These are phyloP conservation scores for Drosophila testacea DNA, from an alignment of 2,888 invertebrate genomes.

Conservation along the genomic window DNA sequence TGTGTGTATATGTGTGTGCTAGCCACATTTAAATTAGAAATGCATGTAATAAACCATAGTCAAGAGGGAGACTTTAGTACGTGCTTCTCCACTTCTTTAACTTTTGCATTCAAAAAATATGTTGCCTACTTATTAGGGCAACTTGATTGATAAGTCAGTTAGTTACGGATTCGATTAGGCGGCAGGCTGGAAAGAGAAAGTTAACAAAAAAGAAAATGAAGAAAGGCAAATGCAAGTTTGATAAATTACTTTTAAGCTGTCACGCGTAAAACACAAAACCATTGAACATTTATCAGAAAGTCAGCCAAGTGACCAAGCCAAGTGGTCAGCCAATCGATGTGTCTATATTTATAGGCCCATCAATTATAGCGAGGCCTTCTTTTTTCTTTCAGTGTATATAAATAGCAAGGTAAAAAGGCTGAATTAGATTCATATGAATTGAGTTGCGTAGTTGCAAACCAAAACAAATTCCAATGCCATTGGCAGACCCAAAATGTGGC, in stretches of 20 bases:
- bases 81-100: slow-evolving; percentile 1
- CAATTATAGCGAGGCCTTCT: slow-evolving; percentile 40
- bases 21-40: slow-evolving; percentile 69
- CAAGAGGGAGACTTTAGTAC: slow-evolving; percentile 7
- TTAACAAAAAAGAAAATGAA: slow-evolving; percentile 7
- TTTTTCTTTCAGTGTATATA: slow-evolving; percentile 20
- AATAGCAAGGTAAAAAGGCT: slow-evolving; percentile 25
- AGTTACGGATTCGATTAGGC: slow-evolving; percentile 31
- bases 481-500: slow-evolving; percentile 29
- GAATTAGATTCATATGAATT: slow-evolving; percentile 46
- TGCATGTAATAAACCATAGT: slow-evolving; percentile 45
- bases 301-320: slow-evolving; percentile 35
- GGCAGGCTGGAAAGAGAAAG: slow-evolving; percentile 10
- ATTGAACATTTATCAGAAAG: slow-evolving; percentile 64
- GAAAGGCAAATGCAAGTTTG: slow-evolving; percentile 46
- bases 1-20: slow-evolving; percentile 17
- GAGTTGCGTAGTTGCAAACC: slow-evolving; percentile 36
- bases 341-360: slow-evolving; percentile 58
- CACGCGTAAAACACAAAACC: slow-evolving; percentile 45
- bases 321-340: slow-evolving; percentile 27
- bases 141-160: slow-evolving; percentile 72
- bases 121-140: slow-evolving; percentile 36
- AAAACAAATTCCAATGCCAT: slow-evolving; percentile 33
- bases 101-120: slow-evolving; percentile 17
- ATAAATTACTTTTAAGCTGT: slow-evolving; percentile 78